Conservation (phyloP, 2,797 vertebrate species). For the Galaxias olidus region DNA sequence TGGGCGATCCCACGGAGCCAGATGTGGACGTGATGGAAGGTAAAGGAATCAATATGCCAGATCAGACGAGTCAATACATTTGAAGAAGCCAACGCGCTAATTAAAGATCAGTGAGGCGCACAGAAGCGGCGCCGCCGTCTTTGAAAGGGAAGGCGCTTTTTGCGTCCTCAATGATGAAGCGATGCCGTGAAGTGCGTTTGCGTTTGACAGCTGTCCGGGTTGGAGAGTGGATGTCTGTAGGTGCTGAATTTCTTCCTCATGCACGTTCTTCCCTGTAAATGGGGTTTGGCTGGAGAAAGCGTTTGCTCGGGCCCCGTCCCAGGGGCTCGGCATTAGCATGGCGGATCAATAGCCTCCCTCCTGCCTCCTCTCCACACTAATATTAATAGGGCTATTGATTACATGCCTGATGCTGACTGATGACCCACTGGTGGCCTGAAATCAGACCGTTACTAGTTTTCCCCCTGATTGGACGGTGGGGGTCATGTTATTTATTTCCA, state of each 20-base stretch:
- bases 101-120: constrained; percentile 26
- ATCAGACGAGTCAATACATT: constrained; percentile 29
- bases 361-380: constrained; percentile 57
- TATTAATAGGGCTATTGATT: constrained; percentile 78
- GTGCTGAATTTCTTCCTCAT: too few relatives aligned
- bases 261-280: neutral
- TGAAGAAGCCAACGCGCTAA: constrained; percentile 29
- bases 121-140: neutral
- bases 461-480: constrained; percentile 46
- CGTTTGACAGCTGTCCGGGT: too few relatives aligned
- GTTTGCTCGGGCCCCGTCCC: constrained; percentile 37
- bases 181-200: too few relatives aligned
- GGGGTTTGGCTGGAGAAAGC: constrained; percentile 20
- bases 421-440: constrained; percentile 61
- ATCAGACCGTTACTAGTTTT: constrained; percentile 63
- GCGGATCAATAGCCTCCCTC: constrained; percentile 65
- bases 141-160: constrained; percentile 11
- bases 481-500: too few relatives aligned
- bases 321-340: constrained; percentile 31
- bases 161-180: neutral
- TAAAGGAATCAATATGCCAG: constrained; percentile 31
- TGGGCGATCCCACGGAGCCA: constrained; percentile 39
- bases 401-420: constrained; percentile 72
- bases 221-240: too few relatives aligned
- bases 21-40: constrained; percentile 38